A percentile compares a stretch with the other conserved stretches of the same genome.
These are phyloP conservation scores for Phytoseiulus persimilis DNA, from an alignment of 2,888 invertebrate genomes.

Conservation along the genomic window DNA sequence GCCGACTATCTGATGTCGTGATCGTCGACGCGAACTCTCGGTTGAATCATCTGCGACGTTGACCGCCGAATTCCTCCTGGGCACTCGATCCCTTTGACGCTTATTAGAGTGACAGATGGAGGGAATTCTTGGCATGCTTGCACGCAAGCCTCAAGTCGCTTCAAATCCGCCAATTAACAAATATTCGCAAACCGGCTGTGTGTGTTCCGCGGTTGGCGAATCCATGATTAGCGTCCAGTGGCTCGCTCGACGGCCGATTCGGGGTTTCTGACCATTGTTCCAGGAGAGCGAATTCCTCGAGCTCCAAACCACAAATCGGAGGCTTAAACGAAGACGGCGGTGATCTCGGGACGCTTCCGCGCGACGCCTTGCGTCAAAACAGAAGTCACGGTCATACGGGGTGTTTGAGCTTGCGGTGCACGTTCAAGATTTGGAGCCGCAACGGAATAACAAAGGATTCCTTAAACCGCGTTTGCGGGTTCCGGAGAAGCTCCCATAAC, in stretches of 20 bases:
- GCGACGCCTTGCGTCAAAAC: not conserved
- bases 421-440: not conserved
- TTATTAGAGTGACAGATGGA: slow-evolving; percentile 5
- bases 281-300: too few relatives aligned
- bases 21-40: too few relatives aligned
- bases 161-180: not conserved
- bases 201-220: not conserved
- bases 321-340: too few relatives aligned
- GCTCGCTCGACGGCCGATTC: not conserved
- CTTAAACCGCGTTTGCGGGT: not conserved
- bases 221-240: not conserved
- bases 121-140: not conserved
- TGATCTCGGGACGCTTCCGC: too few relatives aligned
- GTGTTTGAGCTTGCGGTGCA: not conserved
- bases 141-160: not conserved
- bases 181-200: not conserved
- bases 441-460: not conserved
- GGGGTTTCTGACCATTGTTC: not conserved
- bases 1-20: too few relatives aligned
- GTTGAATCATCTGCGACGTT: not conserved
- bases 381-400: not conserved
- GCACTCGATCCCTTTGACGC: not conserved
- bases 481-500: not conserved
- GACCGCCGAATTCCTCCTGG: not conserved
- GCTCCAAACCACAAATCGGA: too few relatives aligned